Evolutionary conservation across 2,797 vertebrate genomes (phyloP).

Genomic region (Tarsius wallacei): DNA sequence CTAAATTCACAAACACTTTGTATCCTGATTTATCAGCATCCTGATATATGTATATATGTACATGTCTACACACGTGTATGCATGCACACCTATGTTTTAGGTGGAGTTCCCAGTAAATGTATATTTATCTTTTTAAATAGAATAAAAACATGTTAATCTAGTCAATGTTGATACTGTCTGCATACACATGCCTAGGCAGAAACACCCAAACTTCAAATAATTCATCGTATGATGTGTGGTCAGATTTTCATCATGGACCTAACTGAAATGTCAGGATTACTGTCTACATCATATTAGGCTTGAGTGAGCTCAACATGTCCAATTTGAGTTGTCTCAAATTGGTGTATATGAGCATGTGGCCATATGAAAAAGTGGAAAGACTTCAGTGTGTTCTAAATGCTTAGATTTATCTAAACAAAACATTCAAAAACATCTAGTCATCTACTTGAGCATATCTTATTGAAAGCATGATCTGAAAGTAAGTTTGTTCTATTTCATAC

Average conservation of each 20-base stretch:
- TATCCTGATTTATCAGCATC: neutral
- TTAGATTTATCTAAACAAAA: slow-evolving; percentile 39
- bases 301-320: neutral
- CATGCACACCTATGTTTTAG: neutral
- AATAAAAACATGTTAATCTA: slow-evolving; percentile 18
- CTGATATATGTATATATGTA: neutral
- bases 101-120: neutral
- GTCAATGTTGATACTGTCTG: neutral
- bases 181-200: neutral
- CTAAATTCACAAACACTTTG: slow-evolving; percentile 23
- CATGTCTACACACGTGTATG: neutral
- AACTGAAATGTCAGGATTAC: neutral
- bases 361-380: slow-evolving; percentile 5
- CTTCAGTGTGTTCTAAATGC: neutral
- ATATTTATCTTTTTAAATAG: slow-evolving; percentile 18
- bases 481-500: slow-evolving; percentile 40
- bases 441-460: neutral
- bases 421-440: neutral
- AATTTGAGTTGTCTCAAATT: neutral
- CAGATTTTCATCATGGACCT: neutral
- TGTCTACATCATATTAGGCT: neutral
- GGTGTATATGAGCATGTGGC: neutral
- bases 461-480: slow-evolving; percentile 39
- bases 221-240: neutral
- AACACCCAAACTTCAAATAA: slow-evolving; percentile 32